Evolutionary conservation across 1,140 invertebrate genomes (phyloP).

Genomic region (Proales similis): DNA sequence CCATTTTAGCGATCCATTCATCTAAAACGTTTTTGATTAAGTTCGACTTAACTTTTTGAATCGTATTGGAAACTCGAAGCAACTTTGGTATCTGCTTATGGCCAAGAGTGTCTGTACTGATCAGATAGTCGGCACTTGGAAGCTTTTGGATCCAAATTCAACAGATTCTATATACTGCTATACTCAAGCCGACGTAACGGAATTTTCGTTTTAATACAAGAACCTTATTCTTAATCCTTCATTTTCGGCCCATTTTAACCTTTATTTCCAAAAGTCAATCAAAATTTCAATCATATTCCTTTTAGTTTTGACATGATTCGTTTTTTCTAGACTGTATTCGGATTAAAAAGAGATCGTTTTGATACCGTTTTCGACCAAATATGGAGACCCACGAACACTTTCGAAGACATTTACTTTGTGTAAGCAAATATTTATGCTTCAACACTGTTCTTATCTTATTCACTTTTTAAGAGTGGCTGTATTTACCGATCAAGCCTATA

Average conservation of each 20-base stretch:
- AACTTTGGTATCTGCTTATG: conserved; percentile 31
- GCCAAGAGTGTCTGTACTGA: conserved; percentile 33
- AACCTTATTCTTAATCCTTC: too few relatives aligned
- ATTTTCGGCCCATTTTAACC: too few relatives aligned
- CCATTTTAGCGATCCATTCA: conserved; percentile 6
- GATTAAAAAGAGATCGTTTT: conserved; percentile 14
- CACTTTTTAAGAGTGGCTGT: conserved; percentile 15
- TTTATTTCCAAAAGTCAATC: conserved; percentile 17
- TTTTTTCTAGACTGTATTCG: conserved; percentile 31
- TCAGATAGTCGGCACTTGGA: conserved; percentile 29
- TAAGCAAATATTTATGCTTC: neutral
- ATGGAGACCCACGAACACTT: conserved; percentile 22
- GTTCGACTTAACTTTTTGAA: conserved; percentile 34
- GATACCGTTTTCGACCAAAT: conserved; percentile 25
- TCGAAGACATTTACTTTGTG: conserved; percentile 36
- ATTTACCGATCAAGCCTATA: conserved; percentile 33
- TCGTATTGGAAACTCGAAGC: conserved; percentile 18
- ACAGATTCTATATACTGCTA: conserved; percentile 36
- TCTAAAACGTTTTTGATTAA: neutral
- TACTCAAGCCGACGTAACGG: conserved; percentile 25
- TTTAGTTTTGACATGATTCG: conserved; percentile 5
- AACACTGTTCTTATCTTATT: neutral
- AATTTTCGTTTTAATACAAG: too few relatives aligned
- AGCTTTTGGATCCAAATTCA: conserved; percentile 21
- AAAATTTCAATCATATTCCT: conserved; percentile 1